Evolutionary conservation across 2,888 invertebrate genomes (phyloP), one percentile per base, ranked within the genome.

Genomic region (Auanema freiburgensis): DNA sequence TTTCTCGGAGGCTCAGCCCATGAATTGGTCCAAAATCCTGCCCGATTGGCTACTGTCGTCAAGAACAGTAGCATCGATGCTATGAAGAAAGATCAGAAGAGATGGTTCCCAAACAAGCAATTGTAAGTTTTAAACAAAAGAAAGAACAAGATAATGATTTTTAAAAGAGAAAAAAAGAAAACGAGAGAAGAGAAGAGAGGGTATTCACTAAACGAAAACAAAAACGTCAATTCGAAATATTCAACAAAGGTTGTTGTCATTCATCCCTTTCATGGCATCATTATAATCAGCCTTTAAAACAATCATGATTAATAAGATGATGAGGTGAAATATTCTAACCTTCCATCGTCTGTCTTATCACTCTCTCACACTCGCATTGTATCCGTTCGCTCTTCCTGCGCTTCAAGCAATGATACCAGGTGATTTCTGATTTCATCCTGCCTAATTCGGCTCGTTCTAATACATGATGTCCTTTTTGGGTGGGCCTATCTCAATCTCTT

Each of bases 81-180:
- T 12, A 82, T 82, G 82, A 79, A 79, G 63, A 69, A 81, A 53
- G 76, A 82, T 59, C 82, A 82, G 51, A 65, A 68, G 14, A 67
- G 82, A 21, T 82, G 80, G 79, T 81, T 81, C 65, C 81, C 81
- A 6, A 75, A 72, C 16, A 66, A 67, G 11, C 69, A 70, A 57
- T 53, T 76, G 57, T 72, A 52, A 57, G 65, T 65, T 57, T 57
- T 40, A 33, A 5, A 33, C 16, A 46, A 21, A 18, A 46, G 46
- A 3, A 18, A 46, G 21, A 33, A 33, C 33, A 33, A 33, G 33
- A 33, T 33, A 33, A 33, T 50, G 52, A 49, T 49, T 23, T 52
- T 21, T 43, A 24, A 10, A 24, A 24, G 40, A 33, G 54, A 58
- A 25, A 60, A 49, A 25, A 53, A 40, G 23, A 21, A 14, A 46